Conservation (phyloP, 2,888 invertebrate genomes). For the Linyphia triangularis region DNA sequence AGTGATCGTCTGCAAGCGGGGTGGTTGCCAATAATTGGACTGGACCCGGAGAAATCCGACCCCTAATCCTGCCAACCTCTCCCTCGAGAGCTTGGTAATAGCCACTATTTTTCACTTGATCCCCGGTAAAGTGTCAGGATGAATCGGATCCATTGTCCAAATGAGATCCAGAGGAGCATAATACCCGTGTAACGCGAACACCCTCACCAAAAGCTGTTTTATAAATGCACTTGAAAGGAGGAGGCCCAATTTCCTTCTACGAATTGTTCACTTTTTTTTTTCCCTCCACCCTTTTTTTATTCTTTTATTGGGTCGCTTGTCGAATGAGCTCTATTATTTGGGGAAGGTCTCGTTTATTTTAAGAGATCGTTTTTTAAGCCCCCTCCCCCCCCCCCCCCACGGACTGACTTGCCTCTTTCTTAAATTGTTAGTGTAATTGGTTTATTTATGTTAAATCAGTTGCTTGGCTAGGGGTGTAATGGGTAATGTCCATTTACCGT, state of each 20-base stretch:
- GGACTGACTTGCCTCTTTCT: not conserved
- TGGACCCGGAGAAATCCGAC: slow-evolving; percentile 69
- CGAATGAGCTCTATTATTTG: slow-evolving; percentile 40
- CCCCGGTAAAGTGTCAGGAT: slow-evolving; percentile 76
- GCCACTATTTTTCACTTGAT: slow-evolving; percentile 77
- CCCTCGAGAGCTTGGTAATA: slow-evolving; percentile 68
- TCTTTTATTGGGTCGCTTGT: slow-evolving; percentile 21
- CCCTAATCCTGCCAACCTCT: slow-evolving; percentile 56
- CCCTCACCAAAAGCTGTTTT: slow-evolving; percentile 73
- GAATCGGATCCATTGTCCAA: slow-evolving; percentile 76
- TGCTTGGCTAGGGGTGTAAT: too few species aligned
- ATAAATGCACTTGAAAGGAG: slow-evolving; percentile 74
- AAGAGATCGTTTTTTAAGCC: not conserved
- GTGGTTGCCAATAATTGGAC: slow-evolving; percentile 73
- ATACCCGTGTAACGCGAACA: slow-evolving; percentile 75
- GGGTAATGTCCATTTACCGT: too few species aligned
- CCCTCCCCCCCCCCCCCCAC: not conserved
- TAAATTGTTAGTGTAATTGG: not conserved
- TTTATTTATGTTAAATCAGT: not conserved
- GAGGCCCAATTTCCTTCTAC: slow-evolving; percentile 65
- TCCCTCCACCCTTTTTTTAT: slow-evolving; percentile 1
- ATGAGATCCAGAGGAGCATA: slow-evolving; percentile 74
- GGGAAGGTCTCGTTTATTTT: slow-evolving; percentile 15
- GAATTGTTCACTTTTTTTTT: slow-evolving; percentile 63
- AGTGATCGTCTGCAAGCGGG: slow-evolving; percentile 69